Conservation (phyloP, 2,113 vertebrate genomes). For the Equus przewalskii region DNA sequence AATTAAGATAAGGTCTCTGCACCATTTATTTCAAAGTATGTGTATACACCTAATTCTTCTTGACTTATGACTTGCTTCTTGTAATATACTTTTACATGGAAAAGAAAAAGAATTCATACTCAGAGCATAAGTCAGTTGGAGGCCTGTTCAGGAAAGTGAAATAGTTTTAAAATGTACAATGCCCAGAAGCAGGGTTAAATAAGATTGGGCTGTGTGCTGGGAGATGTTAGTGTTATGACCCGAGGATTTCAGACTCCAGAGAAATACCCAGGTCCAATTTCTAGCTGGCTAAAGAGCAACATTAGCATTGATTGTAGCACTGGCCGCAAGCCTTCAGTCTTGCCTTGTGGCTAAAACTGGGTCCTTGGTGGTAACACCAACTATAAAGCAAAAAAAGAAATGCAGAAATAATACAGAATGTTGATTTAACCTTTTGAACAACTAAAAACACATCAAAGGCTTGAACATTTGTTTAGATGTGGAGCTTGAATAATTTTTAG, state of each 20-base stretch:
- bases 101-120: slow-evolving; percentile 37
- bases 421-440: slow-evolving; percentile 68
- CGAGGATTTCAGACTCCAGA: slow-evolving; percentile 78
- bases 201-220: slow-evolving; percentile 66
- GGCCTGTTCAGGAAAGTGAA: slow-evolving; percentile 71
- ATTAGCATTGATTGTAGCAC: slow-evolving; percentile 82
- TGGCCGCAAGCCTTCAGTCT: slow-evolving; percentile 58
- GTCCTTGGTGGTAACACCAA: background rate
- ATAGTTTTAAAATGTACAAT: slow-evolving; percentile 71
- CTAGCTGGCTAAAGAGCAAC: slow-evolving; percentile 79
- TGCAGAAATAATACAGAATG: slow-evolving; percentile 52
- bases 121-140: background rate
- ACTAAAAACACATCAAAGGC: slow-evolving; percentile 49
- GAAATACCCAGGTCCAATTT: slow-evolving; percentile 77
- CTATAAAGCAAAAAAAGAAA: slow-evolving; percentile 14
- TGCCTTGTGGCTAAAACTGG: slow-evolving; percentile 63
- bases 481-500: slow-evolving; percentile 57
- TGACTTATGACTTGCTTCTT: slow-evolving; percentile 62
- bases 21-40: slow-evolving; percentile 39
- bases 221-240: slow-evolving; percentile 79
- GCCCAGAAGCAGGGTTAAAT: slow-evolving; percentile 81
- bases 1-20: slow-evolving; percentile 9
- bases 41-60: background rate
- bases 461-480: slow-evolving; percentile 62
- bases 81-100: slow-evolving; percentile 9